phyloP scores from a whole-genome alignment of 1,140 invertebrate genomes.

The Solen grandis region DNA sequence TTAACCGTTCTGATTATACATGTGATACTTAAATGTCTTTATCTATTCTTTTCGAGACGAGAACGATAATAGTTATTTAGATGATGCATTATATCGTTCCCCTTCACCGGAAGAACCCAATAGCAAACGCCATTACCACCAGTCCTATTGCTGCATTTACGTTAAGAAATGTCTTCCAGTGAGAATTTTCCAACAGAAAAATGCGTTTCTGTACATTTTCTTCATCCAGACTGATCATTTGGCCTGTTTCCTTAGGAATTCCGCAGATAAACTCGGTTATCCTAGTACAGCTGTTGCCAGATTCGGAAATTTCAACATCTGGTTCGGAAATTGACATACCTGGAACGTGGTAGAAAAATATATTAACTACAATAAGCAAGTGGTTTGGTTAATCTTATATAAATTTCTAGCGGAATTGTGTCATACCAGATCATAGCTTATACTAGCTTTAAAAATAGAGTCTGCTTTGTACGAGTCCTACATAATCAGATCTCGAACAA shows the following conservation, averaged over 20 bases:
- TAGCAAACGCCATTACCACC: slow-evolving; percentile 62
- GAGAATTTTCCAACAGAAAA: slow-evolving; percentile 58
- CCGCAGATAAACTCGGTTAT: slow-evolving; percentile 61
- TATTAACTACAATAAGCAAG: too few species aligned
- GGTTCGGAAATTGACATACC: background rate
- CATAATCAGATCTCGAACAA: too few species aligned
- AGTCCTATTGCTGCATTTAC: slow-evolving; percentile 64
- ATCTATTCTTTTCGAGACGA: too few species aligned
- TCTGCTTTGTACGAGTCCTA: too few species aligned
- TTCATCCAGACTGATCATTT: slow-evolving; percentile 52
- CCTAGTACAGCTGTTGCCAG: background rate
- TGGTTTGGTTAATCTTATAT: too few species aligned
- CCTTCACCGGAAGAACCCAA: slow-evolving; percentile 61
- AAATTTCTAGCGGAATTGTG: too few species aligned
- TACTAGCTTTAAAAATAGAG: too few species aligned
- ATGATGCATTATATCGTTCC: background rate
- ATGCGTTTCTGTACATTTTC: slow-evolving; percentile 50
- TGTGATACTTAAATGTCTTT: too few species aligned
- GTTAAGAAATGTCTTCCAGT: slow-evolving; percentile 60
- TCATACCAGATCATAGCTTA: too few species aligned
- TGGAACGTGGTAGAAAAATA: background rate
- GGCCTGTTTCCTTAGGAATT: slow-evolving; percentile 48
- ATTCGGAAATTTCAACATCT: background rate
- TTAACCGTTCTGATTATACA: too few species aligned
- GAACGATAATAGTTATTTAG: too few species aligned